Evolutionary conservation across 2,113 vertebrate genomes (phyloP), one percentile per base, ranked within the genome.

Genomic region (Neoarius graeffei): DNA sequence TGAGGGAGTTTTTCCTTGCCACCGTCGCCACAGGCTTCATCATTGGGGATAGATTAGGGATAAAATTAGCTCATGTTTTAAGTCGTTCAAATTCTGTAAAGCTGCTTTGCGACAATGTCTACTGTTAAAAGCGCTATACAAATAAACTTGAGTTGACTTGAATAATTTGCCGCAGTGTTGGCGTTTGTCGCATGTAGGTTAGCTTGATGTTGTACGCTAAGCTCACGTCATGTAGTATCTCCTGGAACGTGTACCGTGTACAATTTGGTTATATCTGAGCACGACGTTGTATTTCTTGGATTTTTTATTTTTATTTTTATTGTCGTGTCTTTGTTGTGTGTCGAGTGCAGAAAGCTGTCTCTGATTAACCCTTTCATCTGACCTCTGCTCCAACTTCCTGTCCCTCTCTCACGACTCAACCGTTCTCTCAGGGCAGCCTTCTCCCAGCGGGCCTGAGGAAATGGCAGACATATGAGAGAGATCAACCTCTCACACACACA

Each of bases 401-500:
- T 95, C 95, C 83, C 74, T 74, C 76, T 82, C 73, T 74, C 54
- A 82, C 71, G 54, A 86, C 69, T 89, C 87, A 87, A 89, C 87
- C 77, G 1, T 64, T 71, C 87, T 89, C 52, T 66, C 30, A 95
- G 93, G 92, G 52, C 93, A 93, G 94, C 92, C 93, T 96, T 35
- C 35, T 35, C 81, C 30, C 96, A 95, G 94, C 95, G 93, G 93
- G 92, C 94, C 94, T 93, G 93, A 91, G 91, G 94, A 96, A 96
- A 96, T 95, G 94, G 94, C 92, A 92, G 95, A 96, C 96, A 97
- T 96, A 96, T 97, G 97, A 96, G 95, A 97, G 94, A 96, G 96
- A 97, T 97, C 97, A 97, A 96, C 95, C 94, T 92, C 94, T 42
- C 30, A 30, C 77, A 64, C 79, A 42, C 77, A 64, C 81, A 57